Evolutionary conservation across 2,113 vertebrate genomes (phyloP).

Genomic region (Marmota monax): DNA sequence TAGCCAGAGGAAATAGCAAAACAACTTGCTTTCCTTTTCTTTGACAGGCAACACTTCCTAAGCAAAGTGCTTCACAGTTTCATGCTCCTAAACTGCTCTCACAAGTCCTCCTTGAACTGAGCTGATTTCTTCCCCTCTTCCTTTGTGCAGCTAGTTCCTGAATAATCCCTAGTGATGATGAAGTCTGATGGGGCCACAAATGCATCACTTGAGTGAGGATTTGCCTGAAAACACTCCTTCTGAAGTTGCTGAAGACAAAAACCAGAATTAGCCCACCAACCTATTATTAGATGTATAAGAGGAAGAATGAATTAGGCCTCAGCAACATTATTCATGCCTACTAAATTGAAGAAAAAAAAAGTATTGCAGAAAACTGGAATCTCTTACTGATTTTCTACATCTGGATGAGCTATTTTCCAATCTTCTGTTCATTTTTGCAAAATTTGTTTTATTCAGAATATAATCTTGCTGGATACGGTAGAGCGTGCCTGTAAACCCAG

Average conservation of each 20-base stretch:
- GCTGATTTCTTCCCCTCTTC: constrained; percentile 39
- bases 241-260: neutral
- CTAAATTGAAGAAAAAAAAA: neutral
- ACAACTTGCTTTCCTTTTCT: constrained; percentile 53
- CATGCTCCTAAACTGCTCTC: constrained; percentile 67
- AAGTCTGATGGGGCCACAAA: neutral
- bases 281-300: neutral
- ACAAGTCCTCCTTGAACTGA: constrained; percentile 55
- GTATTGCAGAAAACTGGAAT: neutral
- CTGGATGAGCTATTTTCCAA: neutral
- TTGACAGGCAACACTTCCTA: constrained; percentile 70
- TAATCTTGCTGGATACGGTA: neutral
- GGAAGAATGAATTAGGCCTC: neutral
- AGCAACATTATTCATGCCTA: neutral
- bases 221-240: constrained; percentile 22
- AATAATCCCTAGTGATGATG: neutral
- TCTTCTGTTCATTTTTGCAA: neutral
- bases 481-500: too few relatives aligned
- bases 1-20: neutral
- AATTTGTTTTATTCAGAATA: neutral
- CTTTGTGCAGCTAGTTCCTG: neutral
- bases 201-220: neutral
- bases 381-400: neutral
- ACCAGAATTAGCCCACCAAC: neutral
- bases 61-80: constrained; percentile 71